phyloP scores from a whole-genome alignment of 2,797 vertebrate genomes.

The Thripadectes ignobilis region DNA sequence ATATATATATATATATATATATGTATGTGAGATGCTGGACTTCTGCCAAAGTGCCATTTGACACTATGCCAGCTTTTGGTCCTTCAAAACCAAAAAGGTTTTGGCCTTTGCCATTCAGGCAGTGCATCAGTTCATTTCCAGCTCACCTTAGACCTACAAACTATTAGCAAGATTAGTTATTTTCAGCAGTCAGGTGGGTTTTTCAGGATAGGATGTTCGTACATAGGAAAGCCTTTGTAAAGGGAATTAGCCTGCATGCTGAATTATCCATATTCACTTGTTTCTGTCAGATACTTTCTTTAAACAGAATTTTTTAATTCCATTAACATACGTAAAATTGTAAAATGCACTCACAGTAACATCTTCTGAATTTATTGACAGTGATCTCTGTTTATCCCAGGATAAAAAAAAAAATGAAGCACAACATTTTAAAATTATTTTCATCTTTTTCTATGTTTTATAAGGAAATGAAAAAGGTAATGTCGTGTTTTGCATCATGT shows the following conservation, averaged over 20 bases:
- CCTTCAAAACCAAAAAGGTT: not conserved
- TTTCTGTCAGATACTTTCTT: not conserved
- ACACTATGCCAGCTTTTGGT: not conserved
- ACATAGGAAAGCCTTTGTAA: not conserved
- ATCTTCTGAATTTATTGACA: not conserved
- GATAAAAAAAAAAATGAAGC: not conserved
- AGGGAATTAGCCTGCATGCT: not conserved
- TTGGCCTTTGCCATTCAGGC: not conserved
- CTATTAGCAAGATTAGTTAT: not conserved
- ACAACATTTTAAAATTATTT: conserved; percentile 17
- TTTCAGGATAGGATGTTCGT: not conserved
- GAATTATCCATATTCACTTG: not conserved
- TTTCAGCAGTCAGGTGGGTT: not conserved
- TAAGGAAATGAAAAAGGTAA: not conserved
- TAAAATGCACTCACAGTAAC: not conserved
- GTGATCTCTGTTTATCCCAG: not conserved
- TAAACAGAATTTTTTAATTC: not conserved
- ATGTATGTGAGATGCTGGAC: not conserved
- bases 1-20: fast-evolving
- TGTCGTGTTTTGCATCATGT: not conserved
- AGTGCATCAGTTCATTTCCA: not conserved
- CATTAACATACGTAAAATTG: not conserved
- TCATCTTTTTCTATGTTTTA: not conserved
- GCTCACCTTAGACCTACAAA: not conserved
- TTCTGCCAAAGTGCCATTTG: not conserved